Base-by-base conservation (phyloP, 2,888 invertebrate genomes). In the Ectemnius lituratus region DNA sequence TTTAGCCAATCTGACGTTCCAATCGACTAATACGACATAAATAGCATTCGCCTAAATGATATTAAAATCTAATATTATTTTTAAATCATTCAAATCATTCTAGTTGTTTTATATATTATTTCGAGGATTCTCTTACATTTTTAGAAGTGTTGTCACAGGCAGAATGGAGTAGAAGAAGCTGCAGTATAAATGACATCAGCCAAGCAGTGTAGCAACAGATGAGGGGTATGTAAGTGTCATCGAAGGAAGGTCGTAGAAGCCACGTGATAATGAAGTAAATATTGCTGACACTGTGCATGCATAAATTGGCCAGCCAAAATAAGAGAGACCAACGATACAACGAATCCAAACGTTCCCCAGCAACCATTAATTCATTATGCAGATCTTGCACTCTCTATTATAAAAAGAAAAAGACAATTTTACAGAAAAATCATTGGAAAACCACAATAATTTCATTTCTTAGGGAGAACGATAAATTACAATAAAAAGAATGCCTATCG, bases 231-330 rank as follows among this genome's bases (percentile, higher is more conserved):
- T 70, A 0, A 2, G 18, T 0, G 0, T 60, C 8, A 0, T 75
- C 6, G 14, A 49, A 62, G 5, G 69, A 2, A 1, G 72, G 65
- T 59, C 62, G 37, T 11, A 84, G 14, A 2, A 78, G 0, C 75
- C 82, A 85, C 23, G 80, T 68, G 49, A 82, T 78, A 23, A 89
- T 70, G 63, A 85, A 87, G 65, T 87, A 90, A 13, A 85, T 62
- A 77, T 87, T 85, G 71, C 80, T 78, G 11, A 90, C 85, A 47
- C 76, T 75, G 70, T 90, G 90, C 2, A 85, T 20, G 57, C 84
- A 78, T 20, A 90, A 76, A 79, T 86, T 89, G 2, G 72, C 73
- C n/a, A 90, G 74, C 87, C 88, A 90, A 2, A 89, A 58, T 37
- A 90, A 71, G 0, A 90, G 64, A 0, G 87, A 80, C 84, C 84